Base-by-base conservation (phyloP, 2,888 invertebrate species). In the Eubasilissa splendida region DNA sequence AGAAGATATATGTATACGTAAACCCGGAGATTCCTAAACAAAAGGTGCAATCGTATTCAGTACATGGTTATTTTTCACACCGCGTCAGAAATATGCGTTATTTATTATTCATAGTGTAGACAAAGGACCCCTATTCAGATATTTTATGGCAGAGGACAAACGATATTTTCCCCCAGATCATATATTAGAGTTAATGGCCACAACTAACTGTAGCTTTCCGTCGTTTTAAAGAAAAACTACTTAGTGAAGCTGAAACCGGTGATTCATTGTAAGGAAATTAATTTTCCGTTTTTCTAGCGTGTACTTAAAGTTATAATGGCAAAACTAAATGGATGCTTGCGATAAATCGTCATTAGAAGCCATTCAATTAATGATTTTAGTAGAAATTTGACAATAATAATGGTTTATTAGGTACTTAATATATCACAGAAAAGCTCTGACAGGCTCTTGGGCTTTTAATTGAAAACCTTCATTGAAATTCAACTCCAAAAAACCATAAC, bases 201-300 rank as follows among this genome's bases (percentile, higher is more conserved):
- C 14, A 42, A 68, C 50, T 68, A 68, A 68, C 14, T 14, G 68
- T 53, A 14, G 68, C 50, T 52, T 50, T 52, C 68, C 10, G 68
- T 68, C 63, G 63, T 63, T 63, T 63, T 63, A 63, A 33, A 63
- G 63, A 63, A 22, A 63, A 63, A 63, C 42, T 63, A 63, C 63
- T 63, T 63, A 12, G 63, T 63, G 63, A 33, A 63, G 31, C 33
- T 63, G 42, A 31, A 63, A 63, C 33, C 33, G n/a, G 63, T 63
- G 63, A 63, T 63, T 31, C 33, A 63, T 63, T 12, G 63, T 12
- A 10, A 31, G 7, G 33, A 33, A 63, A 42, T 63, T 63, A 33
- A 33, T 63, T 63, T 63, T 63, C 33, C 63, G 33, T 63, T 63
- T 63, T 33, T 33, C 12, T 63, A 42, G 42, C 42, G 42, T 42